phyloP scores from a whole-genome alignment of 1,140 invertebrate genomes.

The Bombus confusus region DNA sequence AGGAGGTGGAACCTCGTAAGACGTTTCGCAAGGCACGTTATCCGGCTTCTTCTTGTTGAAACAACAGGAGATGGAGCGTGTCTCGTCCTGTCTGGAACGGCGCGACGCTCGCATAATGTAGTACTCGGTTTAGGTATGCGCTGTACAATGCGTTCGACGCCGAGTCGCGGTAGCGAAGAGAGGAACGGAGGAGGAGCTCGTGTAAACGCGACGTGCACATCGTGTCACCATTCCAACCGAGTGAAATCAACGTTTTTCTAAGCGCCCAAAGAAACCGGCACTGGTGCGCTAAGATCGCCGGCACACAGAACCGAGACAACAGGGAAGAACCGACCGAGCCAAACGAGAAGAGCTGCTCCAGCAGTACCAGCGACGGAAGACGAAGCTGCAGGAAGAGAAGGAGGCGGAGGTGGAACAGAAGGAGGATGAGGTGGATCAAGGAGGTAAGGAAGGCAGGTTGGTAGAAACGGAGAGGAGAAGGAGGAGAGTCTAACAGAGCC shows the following conservation, averaged over 20 bases:
- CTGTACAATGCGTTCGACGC: conserved; percentile 48
- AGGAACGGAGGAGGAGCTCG: conserved; percentile 40
- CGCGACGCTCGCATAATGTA: conserved; percentile 53
- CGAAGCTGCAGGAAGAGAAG: conserved; percentile 22
- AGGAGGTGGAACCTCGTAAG: not conserved
- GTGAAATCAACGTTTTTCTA: conserved; percentile 80
- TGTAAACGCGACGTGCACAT: conserved; percentile 64
- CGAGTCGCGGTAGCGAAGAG: conserved; percentile 33
- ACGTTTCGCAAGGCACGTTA: no score
- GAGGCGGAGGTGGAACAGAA: conserved; percentile 48
- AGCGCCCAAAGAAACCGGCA: conserved; percentile 65
- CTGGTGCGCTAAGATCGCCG: conserved; percentile 50
- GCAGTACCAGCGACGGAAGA: not conserved
- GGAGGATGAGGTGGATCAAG: conserved; percentile 65
- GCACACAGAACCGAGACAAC: conserved; percentile 28
- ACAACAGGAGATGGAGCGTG: conserved; percentile 5
- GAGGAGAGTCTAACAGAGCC: conserved; percentile 68
- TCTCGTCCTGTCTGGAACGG: conserved; percentile 23
- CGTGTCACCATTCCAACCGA: conserved; percentile 78
- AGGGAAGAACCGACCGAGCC: conserved; percentile 7
- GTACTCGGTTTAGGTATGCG: conserved; percentile 49
- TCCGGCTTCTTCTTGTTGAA: conserved; percentile 1
- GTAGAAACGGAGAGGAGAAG: conserved; percentile 59
- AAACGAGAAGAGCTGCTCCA: not conserved
- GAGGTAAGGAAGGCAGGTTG: conserved; percentile 47